Base-by-base conservation (phyloP, 1,140 invertebrate genomes). In the Drosophila elegans region DNA sequence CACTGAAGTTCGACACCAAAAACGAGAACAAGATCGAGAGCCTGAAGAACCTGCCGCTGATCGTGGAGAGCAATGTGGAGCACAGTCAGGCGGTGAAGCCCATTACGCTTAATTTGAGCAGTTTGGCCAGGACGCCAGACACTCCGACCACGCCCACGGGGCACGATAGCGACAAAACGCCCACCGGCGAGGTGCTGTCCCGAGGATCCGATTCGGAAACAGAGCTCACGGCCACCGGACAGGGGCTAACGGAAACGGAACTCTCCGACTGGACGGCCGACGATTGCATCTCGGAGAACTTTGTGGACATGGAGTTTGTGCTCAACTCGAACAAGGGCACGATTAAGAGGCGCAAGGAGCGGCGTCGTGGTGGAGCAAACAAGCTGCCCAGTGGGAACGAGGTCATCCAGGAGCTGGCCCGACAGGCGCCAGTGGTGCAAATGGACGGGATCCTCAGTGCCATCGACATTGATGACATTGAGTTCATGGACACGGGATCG, bases 261-360 rank as follows among this genome's bases (percentile, higher is more conserved):
- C 92, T 97, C 10, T 97, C 96, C 0, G 97, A 97, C 91, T 97
- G 96, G 96, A 96, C 96, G 1, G 94, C 95, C 2, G 96, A 97
- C 74, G 95, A 95, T 71, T 95, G 95, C 16, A 95, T 96, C 1
- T 95, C 96, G 3, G 96, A 96, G 66, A 95, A 96, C 81, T 94
- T 96, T 51, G 94, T 94, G 29, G 95, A 96, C 61, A 93, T 94
- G 41, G 95, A 95, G 46, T 94, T 95, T 53, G 93, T 94, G 29
- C 92, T 95, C 0, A 94, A 95, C 77, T 93, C 94, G 0, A 93
- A 94, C 51, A 93, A 93, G 64, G 92, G 94, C n/a, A 93, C 92
- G 4, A 93, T 93, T 7, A 85, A 93, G 45, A 89, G 93, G 4
- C 93, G 93, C 46, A 93, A 94, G 61, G 91, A 93, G 27, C 76